Conservation (phyloP, 2,888 invertebrate genomes). For the Drosophila kokeensis region DNA sequence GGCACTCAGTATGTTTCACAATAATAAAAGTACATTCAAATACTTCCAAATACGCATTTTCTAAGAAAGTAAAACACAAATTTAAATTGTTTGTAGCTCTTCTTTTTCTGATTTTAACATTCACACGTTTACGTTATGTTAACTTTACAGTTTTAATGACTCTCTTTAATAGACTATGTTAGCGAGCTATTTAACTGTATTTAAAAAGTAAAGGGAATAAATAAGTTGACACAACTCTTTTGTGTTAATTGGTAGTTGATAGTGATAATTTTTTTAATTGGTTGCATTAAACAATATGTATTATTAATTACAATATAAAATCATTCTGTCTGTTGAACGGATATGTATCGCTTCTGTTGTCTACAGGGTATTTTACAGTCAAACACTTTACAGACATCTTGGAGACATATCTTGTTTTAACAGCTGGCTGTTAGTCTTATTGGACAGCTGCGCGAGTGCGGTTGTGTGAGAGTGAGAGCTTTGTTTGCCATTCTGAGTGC, state of each 20-base stretch:
- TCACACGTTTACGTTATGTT: slow-evolving; percentile 9
- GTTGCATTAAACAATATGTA: background rate
- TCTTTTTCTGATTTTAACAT: slow-evolving; percentile 11
- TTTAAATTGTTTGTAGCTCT: slow-evolving; percentile 1
- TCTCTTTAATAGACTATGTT: background rate
- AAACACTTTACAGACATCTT: slow-evolving; percentile 5
- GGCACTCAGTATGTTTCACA: background rate
- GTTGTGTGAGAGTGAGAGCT: slow-evolving; percentile 34
- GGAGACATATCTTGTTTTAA: slow-evolving; percentile 28
- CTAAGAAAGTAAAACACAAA: background rate
- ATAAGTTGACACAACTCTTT: background rate
- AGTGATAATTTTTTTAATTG: background rate
- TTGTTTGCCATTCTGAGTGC: slow-evolving; percentile 26
- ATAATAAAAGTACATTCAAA: background rate
- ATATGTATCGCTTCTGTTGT: background rate
- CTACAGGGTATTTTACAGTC: slow-evolving; percentile 28
- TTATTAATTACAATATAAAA: too few relatives aligned
- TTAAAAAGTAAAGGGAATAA: background rate
- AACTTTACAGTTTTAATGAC: slow-evolving; percentile 7
- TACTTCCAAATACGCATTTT: background rate
- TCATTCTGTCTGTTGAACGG: too few relatives aligned
- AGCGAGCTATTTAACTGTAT: background rate
- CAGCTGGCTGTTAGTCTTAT: slow-evolving; percentile 59
- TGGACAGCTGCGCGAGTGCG: slow-evolving; percentile 63
- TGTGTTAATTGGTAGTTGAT: background rate